phyloP scores from a whole-genome alignment of 2,888 invertebrate genomes.

The Sacculina carcini region DNA sequence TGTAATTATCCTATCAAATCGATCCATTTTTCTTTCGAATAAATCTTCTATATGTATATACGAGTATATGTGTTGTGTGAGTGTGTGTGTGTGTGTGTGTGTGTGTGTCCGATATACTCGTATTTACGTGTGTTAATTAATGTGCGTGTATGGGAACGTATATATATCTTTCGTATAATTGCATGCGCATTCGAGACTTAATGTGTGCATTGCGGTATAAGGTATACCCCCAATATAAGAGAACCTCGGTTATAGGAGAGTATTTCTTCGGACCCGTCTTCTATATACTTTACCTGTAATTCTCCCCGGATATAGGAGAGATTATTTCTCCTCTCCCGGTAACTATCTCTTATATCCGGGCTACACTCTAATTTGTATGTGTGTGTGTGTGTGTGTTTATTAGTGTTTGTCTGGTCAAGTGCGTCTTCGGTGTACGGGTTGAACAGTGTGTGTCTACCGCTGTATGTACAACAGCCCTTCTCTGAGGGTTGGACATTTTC shows the following conservation, averaged over 20 bases:
- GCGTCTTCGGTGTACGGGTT: conserved; percentile 29
- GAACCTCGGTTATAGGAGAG: too few species aligned
- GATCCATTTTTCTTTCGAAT: background rate
- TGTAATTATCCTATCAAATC: background rate
- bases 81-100: background rate
- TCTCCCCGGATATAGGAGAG: too few species aligned
- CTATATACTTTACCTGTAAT: too few species aligned
- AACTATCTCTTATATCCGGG: too few species aligned
- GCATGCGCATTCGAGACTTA: background rate
- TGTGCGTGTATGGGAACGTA: background rate
- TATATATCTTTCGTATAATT: background rate
- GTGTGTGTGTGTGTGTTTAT: too few species aligned
- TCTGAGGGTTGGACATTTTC: conserved; percentile 42
- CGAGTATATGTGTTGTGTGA: too few species aligned
- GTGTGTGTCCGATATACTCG: background rate
- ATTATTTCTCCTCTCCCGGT: too few species aligned
- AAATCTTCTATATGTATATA: conserved; percentile 1
- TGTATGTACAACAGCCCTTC: conserved; percentile 39
- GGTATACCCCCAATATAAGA: too few species aligned
- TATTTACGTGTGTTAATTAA: background rate
- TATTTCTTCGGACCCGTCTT: too few species aligned
- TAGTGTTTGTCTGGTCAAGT: too few species aligned
- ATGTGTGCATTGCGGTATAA: background rate
- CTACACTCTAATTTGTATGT: too few species aligned
- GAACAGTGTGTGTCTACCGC: conserved; percentile 39